Percentiles rank a stretch among this genome's conserved stretches.
Conservation (phyloP, 2,113 vertebrate species). For the Mirounga angustirostris region DNA sequence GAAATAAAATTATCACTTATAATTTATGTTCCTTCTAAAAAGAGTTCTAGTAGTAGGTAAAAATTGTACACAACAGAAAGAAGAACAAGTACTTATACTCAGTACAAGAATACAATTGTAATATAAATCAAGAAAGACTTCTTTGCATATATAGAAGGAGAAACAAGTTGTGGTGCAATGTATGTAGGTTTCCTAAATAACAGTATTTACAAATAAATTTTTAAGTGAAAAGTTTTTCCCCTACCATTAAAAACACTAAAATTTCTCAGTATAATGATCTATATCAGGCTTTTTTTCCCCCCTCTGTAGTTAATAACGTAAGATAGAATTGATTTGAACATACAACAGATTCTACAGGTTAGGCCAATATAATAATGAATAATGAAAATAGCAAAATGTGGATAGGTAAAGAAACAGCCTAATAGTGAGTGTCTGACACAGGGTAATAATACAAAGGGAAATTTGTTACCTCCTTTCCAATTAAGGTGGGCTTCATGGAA, state of each 20-base stretch:
- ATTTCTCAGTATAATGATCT: background rate
- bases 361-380: background rate
- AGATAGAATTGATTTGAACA: slow-evolving; percentile 8
- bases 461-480: background rate
- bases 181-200: background rate
- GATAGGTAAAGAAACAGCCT: background rate
- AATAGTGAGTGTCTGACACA: background rate
- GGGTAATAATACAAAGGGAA: background rate
- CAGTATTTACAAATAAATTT: background rate
- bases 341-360: background rate
- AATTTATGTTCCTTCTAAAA: slow-evolving; percentile 30
- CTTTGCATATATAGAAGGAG: background rate
- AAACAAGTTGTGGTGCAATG: background rate
- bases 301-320: background rate
- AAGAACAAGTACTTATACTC: background rate
- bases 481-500: background rate
- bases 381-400: slow-evolving; percentile 22
- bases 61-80: background rate
- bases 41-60: background rate
- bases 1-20: background rate
- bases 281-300: background rate
- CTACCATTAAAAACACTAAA: background rate
- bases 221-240: slow-evolving; percentile 18
- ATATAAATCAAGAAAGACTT: background rate
- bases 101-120: background rate